Evolutionary conservation across 2,797 vertebrate genomes (phyloP).

Genomic region (Pteronotus mesoamericanus): DNA sequence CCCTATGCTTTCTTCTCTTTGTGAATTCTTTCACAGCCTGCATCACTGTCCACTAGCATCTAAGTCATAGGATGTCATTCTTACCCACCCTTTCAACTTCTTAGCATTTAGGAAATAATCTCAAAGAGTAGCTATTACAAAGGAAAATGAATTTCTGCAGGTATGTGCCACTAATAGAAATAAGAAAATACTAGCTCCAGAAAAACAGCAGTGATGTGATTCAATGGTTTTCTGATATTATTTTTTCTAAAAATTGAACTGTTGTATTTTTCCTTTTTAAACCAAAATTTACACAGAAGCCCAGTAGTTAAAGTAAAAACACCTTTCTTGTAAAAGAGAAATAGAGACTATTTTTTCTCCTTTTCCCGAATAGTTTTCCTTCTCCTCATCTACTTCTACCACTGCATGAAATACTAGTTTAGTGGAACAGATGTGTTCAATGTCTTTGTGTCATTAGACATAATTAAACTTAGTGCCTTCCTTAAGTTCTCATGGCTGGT

Average conservation of each 20-base stretch:
- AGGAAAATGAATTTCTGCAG: background rate
- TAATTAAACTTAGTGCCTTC: background rate
- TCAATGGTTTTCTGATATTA: background rate
- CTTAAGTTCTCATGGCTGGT: background rate
- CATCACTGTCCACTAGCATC: too few species aligned
- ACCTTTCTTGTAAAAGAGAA: background rate
- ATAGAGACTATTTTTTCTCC: background rate
- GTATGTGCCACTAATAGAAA: background rate
- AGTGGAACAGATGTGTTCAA: background rate
- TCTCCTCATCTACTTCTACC: background rate
- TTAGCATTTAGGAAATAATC: background rate
- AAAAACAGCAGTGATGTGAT: background rate
- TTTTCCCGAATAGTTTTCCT: background rate
- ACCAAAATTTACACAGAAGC: background rate
- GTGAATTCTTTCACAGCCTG: too few species aligned
- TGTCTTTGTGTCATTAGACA: background rate
- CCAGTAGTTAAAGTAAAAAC: background rate
- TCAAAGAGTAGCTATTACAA: background rate
- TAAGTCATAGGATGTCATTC: background rate
- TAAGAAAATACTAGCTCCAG: background rate
- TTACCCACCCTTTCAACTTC: background rate
- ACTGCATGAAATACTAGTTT: background rate
- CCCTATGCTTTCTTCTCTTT: too few species aligned
- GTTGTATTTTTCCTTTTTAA: background rate
- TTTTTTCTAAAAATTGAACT: background rate